phyloP scores from a whole-genome alignment of 23 tunicate genomes.

The Diplosoma virens region DNA sequence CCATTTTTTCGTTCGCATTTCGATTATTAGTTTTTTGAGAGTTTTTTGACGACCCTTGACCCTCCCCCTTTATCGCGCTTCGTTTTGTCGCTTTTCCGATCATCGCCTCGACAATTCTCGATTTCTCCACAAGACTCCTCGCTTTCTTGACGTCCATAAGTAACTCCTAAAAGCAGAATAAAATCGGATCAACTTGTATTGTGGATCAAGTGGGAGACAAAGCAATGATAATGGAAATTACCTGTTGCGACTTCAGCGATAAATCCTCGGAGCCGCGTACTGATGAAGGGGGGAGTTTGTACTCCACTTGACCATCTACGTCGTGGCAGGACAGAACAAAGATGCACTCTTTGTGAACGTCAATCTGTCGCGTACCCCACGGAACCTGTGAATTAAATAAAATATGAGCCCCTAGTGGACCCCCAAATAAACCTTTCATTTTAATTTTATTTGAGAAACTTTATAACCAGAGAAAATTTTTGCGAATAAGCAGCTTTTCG shows the following conservation, averaged over 20 bases:
- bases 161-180: conserved; percentile 61
- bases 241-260: conserved; percentile 60
- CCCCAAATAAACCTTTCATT: too few relatives aligned
- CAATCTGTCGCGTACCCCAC: conserved; percentile 77
- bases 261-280: not conserved
- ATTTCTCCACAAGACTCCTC: conserved; percentile 38
- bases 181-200: not conserved
- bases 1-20: not conserved
- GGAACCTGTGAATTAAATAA: conserved; percentile 46
- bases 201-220: not conserved
- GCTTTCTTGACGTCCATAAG: conserved; percentile 75
- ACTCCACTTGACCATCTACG: conserved; percentile 19
- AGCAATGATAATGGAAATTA: not conserved
- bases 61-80: not conserved
- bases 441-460: too few relatives aligned
- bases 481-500: too few relatives aligned
- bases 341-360: conserved; percentile 79
- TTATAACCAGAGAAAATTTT: too few relatives aligned
- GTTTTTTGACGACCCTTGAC: not conserved
- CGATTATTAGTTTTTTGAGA: not conserved
- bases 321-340: conserved; percentile 78
- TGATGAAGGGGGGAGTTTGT: conserved; percentile 1
- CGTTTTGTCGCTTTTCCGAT: conserved; percentile 22
- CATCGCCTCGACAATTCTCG: conserved; percentile 72
- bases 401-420: too few relatives aligned